phyloP scores from a whole-genome alignment of 53 echinoderm and acorn worm species.

The Mesocentrotus franciscanus region DNA sequence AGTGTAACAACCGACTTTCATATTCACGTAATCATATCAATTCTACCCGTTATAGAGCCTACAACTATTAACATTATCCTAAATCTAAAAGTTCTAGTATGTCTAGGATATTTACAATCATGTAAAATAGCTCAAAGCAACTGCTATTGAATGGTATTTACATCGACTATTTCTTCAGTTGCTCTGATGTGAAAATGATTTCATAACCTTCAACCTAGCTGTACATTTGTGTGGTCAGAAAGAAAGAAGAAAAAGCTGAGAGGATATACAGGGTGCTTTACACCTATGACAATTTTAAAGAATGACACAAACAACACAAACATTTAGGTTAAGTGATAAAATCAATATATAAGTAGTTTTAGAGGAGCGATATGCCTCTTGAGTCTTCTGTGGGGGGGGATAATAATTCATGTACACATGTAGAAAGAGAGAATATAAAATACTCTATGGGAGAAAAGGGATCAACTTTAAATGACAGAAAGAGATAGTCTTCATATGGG shows the following conservation, averaged over 20 bases:
- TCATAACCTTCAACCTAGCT: background rate
- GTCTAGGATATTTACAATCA: conserved; percentile 66
- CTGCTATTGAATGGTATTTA: conserved; percentile 49
- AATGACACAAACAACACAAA: conserved; percentile 22
- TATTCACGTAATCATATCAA: conserved; percentile 23
- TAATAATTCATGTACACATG: background rate
- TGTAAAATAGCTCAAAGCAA: conserved; percentile 61
- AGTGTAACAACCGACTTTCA: background rate
- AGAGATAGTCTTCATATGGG: background rate
- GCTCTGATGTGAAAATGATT: background rate
- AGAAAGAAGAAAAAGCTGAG: background rate
- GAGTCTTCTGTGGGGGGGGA: background rate
- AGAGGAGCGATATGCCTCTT: background rate
- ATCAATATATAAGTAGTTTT: background rate
- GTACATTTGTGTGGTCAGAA: background rate
- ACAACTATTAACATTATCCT: conserved; percentile 48
- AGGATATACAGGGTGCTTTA: background rate
- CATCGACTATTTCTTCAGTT: conserved; percentile 4
- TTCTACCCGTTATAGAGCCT: conserved; percentile 58
- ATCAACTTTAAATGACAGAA: background rate
- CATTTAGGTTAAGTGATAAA: conserved; percentile 1
- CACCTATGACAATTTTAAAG: background rate
- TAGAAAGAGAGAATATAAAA: background rate
- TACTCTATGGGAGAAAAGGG: background rate
- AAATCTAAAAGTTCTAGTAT: conserved; percentile 21